Conservation (phyloP, 1,140 invertebrate species). For the Orchestia grillus region DNA sequence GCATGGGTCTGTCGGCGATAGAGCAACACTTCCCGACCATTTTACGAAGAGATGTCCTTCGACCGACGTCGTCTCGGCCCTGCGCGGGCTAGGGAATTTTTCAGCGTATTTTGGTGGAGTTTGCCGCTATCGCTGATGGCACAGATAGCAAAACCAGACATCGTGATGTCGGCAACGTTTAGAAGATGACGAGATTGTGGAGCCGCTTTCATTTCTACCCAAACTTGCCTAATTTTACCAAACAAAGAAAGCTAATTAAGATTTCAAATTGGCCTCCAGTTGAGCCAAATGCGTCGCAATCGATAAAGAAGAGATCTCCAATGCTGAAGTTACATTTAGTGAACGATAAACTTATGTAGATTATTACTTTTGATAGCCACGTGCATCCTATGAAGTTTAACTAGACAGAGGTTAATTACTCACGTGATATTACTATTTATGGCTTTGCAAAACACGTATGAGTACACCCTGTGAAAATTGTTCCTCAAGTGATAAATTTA, state of each 20-base stretch:
- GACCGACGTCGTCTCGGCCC: not conserved
- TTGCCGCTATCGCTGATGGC: not conserved
- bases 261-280: not conserved
- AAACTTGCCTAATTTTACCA: conserved; percentile 31
- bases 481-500: too few species aligned
- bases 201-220: not conserved
- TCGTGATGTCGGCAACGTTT: conserved; percentile 11
- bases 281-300: not conserved
- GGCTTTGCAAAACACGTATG: too few species aligned
- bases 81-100: not conserved
- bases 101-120: not conserved
- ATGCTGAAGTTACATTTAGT: not conserved
- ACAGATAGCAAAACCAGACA: not conserved
- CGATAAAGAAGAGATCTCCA: not conserved
- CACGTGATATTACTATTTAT: too few species aligned
- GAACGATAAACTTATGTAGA: not conserved
- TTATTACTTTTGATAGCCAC: not conserved
- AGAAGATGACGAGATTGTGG: not conserved
- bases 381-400: too few species aligned
- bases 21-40: not conserved
- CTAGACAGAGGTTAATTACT: too few species aligned
- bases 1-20: not conserved
- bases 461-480: too few species aligned
- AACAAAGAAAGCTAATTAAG: conserved; percentile 5
- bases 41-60: conserved; percentile 8